phyloP scores from a whole-genome alignment of 2,113 vertebrate genomes.

The Crypturellus undulatus region DNA sequence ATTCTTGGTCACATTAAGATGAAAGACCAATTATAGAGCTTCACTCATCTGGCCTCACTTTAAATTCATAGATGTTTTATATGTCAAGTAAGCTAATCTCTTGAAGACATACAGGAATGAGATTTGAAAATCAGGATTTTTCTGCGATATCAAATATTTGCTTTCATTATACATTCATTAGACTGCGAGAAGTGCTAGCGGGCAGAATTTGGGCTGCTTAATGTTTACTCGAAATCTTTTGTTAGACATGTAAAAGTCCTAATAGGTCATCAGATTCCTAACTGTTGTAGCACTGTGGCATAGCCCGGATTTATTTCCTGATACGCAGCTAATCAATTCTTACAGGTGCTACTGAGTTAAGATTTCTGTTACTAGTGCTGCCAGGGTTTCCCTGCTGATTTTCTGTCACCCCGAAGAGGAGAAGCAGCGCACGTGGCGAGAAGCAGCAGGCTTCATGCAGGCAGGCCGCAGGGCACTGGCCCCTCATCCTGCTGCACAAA shows the following conservation, averaged over 20 bases:
- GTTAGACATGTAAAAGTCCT: constrained; percentile 11
- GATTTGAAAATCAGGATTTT: neutral
- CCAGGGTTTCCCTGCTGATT: neutral
- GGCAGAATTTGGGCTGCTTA: constrained; percentile 7
- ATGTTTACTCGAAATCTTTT: constrained; percentile 36
- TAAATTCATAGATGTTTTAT: constrained; percentile 48
- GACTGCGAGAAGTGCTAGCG: neutral
- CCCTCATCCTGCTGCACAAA: neutral
- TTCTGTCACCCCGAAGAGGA: neutral
- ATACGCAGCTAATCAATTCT: constrained; percentile 52
- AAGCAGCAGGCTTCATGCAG: neutral
- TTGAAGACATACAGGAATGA: constrained; percentile 39
- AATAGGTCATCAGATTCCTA: constrained; percentile 24
- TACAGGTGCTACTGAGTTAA: constrained; percentile 38
- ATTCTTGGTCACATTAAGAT: constrained; percentile 53
- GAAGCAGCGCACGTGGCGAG: neutral
- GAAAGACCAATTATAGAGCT: constrained; percentile 32
- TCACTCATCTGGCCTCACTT: constrained; percentile 40
- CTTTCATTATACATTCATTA: constrained; percentile 49
- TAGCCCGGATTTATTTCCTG: constrained; percentile 42
- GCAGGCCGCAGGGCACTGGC: neutral
- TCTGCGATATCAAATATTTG: constrained; percentile 41
- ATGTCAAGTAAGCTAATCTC: constrained; percentile 36
- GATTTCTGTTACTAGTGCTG: constrained; percentile 40
- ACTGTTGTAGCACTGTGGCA: neutral